Percentiles rank a stretch among this genome's conserved stretches.
Conservation (phyloP, 2,113 vertebrate genomes). For the Antennarius striatus region DNA sequence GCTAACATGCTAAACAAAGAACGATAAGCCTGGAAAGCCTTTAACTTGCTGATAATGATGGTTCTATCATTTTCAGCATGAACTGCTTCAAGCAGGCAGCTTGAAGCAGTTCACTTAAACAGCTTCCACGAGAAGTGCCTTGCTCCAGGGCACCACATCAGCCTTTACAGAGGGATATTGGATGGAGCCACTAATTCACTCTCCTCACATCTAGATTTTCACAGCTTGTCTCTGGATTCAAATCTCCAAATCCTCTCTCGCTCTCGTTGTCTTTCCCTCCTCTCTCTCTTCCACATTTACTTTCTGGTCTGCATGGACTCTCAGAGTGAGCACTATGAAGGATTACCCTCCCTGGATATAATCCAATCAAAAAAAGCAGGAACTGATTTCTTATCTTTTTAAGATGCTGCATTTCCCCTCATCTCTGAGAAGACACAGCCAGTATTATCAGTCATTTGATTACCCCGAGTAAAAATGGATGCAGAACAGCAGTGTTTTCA, state of each 20-base stretch:
- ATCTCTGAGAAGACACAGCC: slow-evolving; percentile 73
- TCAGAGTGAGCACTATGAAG: slow-evolving; percentile 71
- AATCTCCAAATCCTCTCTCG: slow-evolving; percentile 56
- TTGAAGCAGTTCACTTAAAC: slow-evolving; percentile 6
- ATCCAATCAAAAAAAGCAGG: slow-evolving; percentile 82
- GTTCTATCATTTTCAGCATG: neutral
- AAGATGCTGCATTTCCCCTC: slow-evolving; percentile 80
- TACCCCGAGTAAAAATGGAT: slow-evolving; percentile 78
- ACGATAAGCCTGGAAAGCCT: too few species aligned
- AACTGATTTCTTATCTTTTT: slow-evolving; percentile 83
- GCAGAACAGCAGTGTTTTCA: slow-evolving; percentile 71
- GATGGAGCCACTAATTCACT: slow-evolving; percentile 57
- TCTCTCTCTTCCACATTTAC: slow-evolving; percentile 56
- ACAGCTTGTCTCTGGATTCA: slow-evolving; percentile 54
- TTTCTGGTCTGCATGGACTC: slow-evolving; percentile 66
- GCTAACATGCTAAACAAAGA: neutral
- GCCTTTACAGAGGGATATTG: slow-evolving; percentile 18
- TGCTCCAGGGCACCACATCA: slow-evolving; percentile 38
- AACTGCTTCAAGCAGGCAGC: too few species aligned
- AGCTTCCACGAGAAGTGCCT: slow-evolving; percentile 8
- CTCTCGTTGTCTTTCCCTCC: slow-evolving; percentile 14
- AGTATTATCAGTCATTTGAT: slow-evolving; percentile 85
- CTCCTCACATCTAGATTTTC: slow-evolving; percentile 36
- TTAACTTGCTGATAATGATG: too few species aligned
- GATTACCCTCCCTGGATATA: slow-evolving; percentile 77